Percentiles rank a stretch among this genome's conserved stretches.
phyloP scores from a whole-genome alignment of 2,797 vertebrate species.

The Kryptopterus vitreolus region DNA sequence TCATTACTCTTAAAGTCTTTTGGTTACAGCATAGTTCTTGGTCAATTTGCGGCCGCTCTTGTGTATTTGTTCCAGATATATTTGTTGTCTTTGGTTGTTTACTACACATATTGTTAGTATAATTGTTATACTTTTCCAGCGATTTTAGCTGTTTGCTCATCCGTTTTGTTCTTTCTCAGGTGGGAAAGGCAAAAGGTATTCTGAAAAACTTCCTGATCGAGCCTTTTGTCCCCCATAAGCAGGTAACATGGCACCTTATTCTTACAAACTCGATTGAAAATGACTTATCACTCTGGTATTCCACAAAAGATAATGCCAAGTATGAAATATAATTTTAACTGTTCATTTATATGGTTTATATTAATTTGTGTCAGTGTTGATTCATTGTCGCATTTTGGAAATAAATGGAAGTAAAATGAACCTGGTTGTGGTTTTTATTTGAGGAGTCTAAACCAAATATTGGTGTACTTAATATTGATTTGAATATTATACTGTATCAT shows the following conservation, averaged over 20 bases:
- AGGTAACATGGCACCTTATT: conserved; percentile 72
- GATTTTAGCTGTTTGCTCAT: conserved; percentile 2
- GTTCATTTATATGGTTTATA: not conserved
- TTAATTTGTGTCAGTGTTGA: not conserved
- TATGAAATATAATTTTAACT: not conserved
- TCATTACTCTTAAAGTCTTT: not conserved
- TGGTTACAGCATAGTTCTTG: not conserved
- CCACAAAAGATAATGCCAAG: not conserved
- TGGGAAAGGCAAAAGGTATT: conserved; percentile 89
- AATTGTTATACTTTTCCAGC: not conserved
- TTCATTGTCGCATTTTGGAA: not conserved
- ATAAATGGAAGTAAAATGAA: not conserved
- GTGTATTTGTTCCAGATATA: conserved; percentile 4
- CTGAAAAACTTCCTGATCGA: conserved; percentile 97
- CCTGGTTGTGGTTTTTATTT: not conserved
- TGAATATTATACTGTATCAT: too few relatives aligned
- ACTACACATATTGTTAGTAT: not conserved
- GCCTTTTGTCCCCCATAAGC: conserved; percentile 89
- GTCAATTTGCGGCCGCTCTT: not conserved
- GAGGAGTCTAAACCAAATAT: not conserved
- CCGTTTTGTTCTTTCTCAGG: conserved; percentile 68
- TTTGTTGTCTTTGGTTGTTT: not conserved
- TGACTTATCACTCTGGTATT: not conserved
- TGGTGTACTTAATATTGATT: not conserved
- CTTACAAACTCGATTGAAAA: not conserved